phyloP scores from a whole-genome alignment of 2,113 vertebrate genomes.

The Picathartes gymnocephalus region DNA sequence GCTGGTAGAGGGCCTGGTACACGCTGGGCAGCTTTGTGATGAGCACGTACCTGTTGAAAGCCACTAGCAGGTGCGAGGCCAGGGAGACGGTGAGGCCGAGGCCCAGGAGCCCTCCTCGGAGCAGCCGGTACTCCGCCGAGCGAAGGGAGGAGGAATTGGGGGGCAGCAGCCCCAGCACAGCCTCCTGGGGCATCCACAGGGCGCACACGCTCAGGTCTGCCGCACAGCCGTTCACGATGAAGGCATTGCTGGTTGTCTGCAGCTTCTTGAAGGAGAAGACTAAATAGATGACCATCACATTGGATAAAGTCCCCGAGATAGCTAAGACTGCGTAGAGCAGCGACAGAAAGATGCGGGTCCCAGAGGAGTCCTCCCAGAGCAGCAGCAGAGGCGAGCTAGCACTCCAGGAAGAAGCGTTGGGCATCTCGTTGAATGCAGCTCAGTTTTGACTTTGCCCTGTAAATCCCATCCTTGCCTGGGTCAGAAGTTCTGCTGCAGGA shows the following conservation, averaged over 20 bases:
- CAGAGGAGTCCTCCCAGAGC: constrained; percentile 75
- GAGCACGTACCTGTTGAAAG: constrained; percentile 84
- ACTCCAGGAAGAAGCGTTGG: constrained; percentile 73
- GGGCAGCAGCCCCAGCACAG: constrained; percentile 76
- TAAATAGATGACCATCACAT: constrained; percentile 84
- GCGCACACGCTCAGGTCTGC: constrained; percentile 85
- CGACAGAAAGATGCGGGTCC: constrained; percentile 75
- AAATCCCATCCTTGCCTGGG: constrained; percentile 48
- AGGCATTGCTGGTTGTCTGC: constrained; percentile 85
- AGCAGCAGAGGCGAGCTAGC: constrained; percentile 68
- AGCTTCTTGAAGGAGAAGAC: constrained; percentile 86
- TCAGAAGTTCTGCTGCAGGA: not conserved
- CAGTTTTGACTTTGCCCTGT: constrained; percentile 33
- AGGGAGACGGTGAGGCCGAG: constrained; percentile 84
- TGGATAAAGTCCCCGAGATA: constrained; percentile 81
- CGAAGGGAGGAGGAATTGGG: constrained; percentile 50
- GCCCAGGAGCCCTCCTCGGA: constrained; percentile 78
- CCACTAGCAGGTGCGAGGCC: constrained; percentile 85
- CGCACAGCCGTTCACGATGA: constrained; percentile 85
- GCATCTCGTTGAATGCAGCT: constrained; percentile 69
- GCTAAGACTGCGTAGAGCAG: constrained; percentile 79
- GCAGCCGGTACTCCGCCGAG: constrained; percentile 68
- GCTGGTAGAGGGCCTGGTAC: constrained; percentile 83
- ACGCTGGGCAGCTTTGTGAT: constrained; percentile 84
- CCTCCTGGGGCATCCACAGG: constrained; percentile 88